phyloP scores from a whole-genome alignment of 2,888 invertebrate genomes.

The Hoplodrina ambigua region DNA sequence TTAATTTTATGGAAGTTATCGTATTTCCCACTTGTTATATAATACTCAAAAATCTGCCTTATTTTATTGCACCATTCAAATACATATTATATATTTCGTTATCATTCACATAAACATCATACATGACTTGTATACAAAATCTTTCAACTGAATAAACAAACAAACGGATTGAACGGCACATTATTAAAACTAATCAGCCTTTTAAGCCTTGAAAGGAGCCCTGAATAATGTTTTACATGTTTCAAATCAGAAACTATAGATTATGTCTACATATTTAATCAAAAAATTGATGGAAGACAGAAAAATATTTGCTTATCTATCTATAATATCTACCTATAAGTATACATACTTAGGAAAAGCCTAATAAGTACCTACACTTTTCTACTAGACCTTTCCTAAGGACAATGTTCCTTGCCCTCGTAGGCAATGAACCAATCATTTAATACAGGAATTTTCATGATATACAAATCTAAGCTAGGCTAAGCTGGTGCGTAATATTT shows the following conservation, averaged over 20 bases:
- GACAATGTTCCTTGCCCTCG: background rate
- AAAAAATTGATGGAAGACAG: conserved; percentile 15
- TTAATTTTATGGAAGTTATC: background rate
- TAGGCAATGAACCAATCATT: conserved; percentile 7
- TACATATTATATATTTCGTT: background rate
- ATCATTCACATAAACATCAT: conserved; percentile 15
- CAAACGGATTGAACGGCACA: conserved; percentile 42
- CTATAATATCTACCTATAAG: conserved; percentile 19
- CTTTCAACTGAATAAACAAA: conserved; percentile 19
- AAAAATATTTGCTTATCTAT: conserved; percentile 2
- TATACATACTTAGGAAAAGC: background rate
- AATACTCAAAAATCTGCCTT: conserved; percentile 2
- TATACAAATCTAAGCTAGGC: conserved; percentile 1
- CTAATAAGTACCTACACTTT: background rate
- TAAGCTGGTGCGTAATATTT: conserved; percentile 1
- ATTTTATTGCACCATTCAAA: background rate
- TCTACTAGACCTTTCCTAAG: background rate
- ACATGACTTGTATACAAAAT: conserved; percentile 16
- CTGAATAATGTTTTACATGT: conserved; percentile 28
- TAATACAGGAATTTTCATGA: conserved; percentile 15
- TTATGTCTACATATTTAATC: conserved; percentile 17
- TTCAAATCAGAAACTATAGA: conserved; percentile 24
- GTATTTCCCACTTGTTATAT: background rate
- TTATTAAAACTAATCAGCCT: conserved; percentile 77
- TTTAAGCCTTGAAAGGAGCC: conserved; percentile 66